These are phyloP conservation scores for Adelognathus sp. DNA, from an alignment of 2,888 invertebrate genomes.

Conservation along the genomic window DNA sequence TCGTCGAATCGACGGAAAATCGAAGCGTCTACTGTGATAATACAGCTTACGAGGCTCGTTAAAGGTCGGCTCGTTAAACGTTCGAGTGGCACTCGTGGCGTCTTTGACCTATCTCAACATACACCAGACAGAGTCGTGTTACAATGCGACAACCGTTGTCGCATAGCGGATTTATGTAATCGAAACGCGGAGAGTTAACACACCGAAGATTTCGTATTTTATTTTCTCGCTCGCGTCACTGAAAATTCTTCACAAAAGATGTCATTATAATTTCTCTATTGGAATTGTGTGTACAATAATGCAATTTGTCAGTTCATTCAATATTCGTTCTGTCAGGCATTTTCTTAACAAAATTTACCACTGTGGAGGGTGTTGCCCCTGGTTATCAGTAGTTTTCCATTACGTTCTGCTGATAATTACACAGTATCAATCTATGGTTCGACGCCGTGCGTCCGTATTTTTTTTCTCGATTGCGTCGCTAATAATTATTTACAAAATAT, in stretches of 20 bases:
- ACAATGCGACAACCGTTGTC: slow-evolving; percentile 43
- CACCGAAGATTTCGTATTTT: not conserved
- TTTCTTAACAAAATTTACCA: too few species aligned
- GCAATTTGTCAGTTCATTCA: too few species aligned
- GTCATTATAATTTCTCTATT: not conserved
- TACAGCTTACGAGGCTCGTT: slow-evolving; percentile 50
- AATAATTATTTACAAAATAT: too few species aligned
- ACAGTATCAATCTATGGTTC: too few species aligned
- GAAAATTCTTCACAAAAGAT: not conserved
- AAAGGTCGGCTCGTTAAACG: slow-evolving; percentile 54
- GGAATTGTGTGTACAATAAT: not conserved
- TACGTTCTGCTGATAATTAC: too few species aligned
- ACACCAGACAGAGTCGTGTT: slow-evolving; percentile 26
- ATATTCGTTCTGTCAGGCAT: too few species aligned
- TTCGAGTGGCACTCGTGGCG: slow-evolving; percentile 38
- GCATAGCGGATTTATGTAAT: slow-evolving; percentile 34
- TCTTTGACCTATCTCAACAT: slow-evolving; percentile 39
- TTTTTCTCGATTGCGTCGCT: too few species aligned
- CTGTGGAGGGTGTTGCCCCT: too few species aligned
- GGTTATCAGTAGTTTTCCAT: too few species aligned
- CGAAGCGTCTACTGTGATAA: slow-evolving; percentile 53
- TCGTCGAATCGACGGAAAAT: slow-evolving; percentile 50
- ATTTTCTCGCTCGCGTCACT: not conserved
- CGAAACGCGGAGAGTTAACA: not conserved
- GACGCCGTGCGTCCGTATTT: too few species aligned